Evolutionary conservation across 2,888 invertebrate species (phyloP), one percentile per base, ranked within the genome.

Genomic region (Ferdinandea cuprea): DNA sequence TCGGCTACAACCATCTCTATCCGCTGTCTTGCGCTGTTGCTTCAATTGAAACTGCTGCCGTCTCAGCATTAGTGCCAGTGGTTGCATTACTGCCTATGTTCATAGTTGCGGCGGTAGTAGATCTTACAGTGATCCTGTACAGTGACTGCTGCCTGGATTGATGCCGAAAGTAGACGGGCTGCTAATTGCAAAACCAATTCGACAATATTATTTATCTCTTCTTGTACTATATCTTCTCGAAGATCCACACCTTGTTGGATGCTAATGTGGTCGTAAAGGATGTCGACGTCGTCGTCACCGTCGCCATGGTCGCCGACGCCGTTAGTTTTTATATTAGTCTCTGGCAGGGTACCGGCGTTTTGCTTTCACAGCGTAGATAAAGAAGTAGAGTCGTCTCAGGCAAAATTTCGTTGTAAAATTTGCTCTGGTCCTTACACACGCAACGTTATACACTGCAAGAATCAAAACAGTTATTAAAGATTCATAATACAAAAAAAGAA

Each of bases 181-280:
- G 80, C 80, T 17, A 80, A 30, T 37, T 80, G 80, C n/a, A 80
- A 58, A n/a, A 80, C 80, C 21, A 80, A 65, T 69, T 80, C 80
- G 11, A 80, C 80, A 32, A 80, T 80, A 1, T 61, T 74, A 40
- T 80, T 80, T 11, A 80, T 80, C 44, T 80, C 80, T 32, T 74
- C 80, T 15, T 74, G 80, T 9, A 80, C 80, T 19, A 80, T 80
- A 30, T 80, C 80, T 15, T 80, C 80, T 1, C 80, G 68, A 30
- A 80, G 74, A 25, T 80, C 80, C 35, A 80, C 69, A 50, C 80
- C 80, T 80, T 74, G 80, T n/a, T 80, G 80, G 2, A 80, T 56
- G 13, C 52, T 69, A 11, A 81, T 81, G 25, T 81, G 58, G 3
- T 81, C 80, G 71, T 81, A 81, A 2, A 81, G 74, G 25, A 50